Evolutionary conservation across 2,797 vertebrate genomes (phyloP).

Genomic region (Scyliorhinus canicula): DNA sequence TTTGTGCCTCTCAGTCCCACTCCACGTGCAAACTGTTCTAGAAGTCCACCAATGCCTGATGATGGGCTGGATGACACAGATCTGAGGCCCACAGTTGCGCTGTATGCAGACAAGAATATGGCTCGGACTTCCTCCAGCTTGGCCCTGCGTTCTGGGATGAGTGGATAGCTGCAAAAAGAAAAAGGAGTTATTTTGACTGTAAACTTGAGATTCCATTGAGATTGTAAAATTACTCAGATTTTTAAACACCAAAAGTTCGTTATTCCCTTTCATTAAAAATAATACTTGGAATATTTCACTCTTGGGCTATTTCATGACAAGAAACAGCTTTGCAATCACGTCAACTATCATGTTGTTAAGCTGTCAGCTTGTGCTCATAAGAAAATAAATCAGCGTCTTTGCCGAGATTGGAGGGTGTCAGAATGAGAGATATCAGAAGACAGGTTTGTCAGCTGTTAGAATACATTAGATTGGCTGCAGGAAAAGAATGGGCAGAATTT

Average conservation of each 20-base stretch:
- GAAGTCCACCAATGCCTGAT: constrained; percentile 83
- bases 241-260: background rate
- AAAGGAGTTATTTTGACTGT: background rate
- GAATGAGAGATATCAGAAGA: no score
- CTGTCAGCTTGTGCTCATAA: background rate
- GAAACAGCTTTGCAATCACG: background rate
- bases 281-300: background rate
- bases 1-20: constrained; percentile 83
- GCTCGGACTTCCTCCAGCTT: constrained; percentile 87
- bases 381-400: background rate
- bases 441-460: background rate
- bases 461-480: background rate
- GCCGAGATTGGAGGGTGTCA: background rate
- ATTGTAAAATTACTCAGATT: background rate
- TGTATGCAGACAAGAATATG: constrained; percentile 82
- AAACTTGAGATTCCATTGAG: background rate
- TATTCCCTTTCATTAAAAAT: background rate
- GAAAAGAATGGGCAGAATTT: background rate
- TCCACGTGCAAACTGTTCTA: constrained; percentile 89
- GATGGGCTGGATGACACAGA: constrained; percentile 76
- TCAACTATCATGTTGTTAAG: background rate
- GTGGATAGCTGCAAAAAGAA: constrained; percentile 56
- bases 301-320: background rate
- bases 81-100: constrained; percentile 82
- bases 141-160: constrained; percentile 68